Evolutionary conservation across 2,797 vertebrate genomes (phyloP).

Genomic region (Avahi laniger): DNA sequence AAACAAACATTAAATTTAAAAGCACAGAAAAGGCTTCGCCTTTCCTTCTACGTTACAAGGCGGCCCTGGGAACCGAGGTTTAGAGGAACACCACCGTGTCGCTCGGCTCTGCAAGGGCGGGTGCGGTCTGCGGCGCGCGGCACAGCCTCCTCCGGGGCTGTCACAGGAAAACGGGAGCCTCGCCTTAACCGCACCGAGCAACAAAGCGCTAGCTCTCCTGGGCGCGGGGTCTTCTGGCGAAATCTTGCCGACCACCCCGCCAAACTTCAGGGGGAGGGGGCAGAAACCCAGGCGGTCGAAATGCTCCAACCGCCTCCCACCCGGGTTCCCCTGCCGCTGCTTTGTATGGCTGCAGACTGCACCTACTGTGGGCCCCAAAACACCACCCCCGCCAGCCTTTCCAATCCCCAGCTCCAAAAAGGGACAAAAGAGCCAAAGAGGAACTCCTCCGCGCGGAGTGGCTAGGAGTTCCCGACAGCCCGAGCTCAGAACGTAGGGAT

Average conservation of each 20-base stretch:
- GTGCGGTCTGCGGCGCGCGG: conserved; percentile 58
- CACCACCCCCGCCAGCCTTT: neutral
- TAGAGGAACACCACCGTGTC: neutral
- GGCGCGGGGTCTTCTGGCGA: neutral
- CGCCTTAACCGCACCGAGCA: neutral
- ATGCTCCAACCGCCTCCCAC: neutral
- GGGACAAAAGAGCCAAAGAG: conserved; percentile 50
- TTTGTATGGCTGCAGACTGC: neutral
- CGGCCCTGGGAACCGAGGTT: conserved; percentile 14
- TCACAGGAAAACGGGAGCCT: conserved; percentile 52
- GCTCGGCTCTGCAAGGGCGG: conserved; percentile 34
- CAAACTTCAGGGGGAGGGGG: conserved; percentile 41
- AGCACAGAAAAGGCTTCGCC: neutral
- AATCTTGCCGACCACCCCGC: neutral
- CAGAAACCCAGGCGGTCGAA: neutral
- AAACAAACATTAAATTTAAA: neutral
- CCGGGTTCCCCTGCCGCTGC: neutral
- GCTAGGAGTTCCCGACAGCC: neutral
- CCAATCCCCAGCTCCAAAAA: neutral
- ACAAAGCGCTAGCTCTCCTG: neutral
- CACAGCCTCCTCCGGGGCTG: conserved; percentile 45
- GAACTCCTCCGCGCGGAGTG: neutral
- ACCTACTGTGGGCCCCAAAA: conserved; percentile 20
- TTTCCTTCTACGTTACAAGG: neutral
- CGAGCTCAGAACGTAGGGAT: neutral